Conservation (phyloP, 2,888 invertebrate species). For the Thysanoteuthis rhombus region DNA sequence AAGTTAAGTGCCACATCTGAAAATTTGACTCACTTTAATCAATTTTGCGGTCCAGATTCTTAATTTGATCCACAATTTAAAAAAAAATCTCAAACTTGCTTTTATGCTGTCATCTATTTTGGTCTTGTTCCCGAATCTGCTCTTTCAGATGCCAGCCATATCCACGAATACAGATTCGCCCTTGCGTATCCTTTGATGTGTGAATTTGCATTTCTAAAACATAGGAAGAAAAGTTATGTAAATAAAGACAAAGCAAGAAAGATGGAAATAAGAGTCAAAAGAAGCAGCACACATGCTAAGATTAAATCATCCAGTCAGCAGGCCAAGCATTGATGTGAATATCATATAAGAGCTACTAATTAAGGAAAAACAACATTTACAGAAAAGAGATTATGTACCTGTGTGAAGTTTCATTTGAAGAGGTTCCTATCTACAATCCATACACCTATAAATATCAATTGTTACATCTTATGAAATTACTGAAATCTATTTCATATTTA, state of each 20-base stretch:
- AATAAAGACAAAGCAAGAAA: background rate
- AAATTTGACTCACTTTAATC: too few species aligned
- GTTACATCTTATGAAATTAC: too few species aligned
- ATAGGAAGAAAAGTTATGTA: background rate
- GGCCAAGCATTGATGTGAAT: background rate
- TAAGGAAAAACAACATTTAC: too few species aligned
- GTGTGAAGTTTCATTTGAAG: too few species aligned
- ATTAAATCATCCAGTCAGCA: background rate
- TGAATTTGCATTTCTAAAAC: background rate
- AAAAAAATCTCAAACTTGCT: background rate
- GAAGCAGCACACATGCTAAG: background rate
- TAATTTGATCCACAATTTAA: too few species aligned
- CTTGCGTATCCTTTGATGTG: slow-evolving; percentile 56
- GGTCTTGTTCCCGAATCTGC: background rate
- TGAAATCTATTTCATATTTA: too few species aligned
- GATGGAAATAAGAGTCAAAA: background rate
- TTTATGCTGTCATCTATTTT: background rate
- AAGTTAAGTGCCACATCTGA: too few species aligned
- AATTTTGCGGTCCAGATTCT: too few species aligned
- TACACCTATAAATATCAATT: too few species aligned
- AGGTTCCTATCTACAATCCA: too few species aligned
- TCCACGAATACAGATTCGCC: slow-evolving; percentile 55
- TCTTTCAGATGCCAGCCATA: slow-evolving; percentile 13
- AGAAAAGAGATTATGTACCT: too few species aligned
- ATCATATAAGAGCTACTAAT: too few species aligned